Evolutionary conservation across 2,888 invertebrate genomes (phyloP), one percentile per base, ranked within the genome.

Genomic region (Ectemnius lituratus): DNA sequence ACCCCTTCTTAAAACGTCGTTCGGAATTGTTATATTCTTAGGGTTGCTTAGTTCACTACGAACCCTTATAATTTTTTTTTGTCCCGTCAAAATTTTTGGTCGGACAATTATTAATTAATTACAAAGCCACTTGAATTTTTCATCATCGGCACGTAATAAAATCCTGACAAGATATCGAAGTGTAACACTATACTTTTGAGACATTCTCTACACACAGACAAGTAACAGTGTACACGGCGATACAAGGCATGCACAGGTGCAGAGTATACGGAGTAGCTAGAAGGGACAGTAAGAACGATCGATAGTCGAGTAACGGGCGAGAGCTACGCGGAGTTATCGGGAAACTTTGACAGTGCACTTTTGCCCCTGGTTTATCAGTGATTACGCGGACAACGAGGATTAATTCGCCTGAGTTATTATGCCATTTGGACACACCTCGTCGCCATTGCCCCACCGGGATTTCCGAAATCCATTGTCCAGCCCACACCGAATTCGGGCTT

Each of bases 251-350:
- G 14, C 14, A 23, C 70, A 76, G 70, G 56, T 76, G 76, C 58
- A 28, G 46, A 16, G 62, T 73, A 57, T 47, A 49, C 59, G 49
- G 67, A 76, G 62, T 60, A 20, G 58, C 68, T 82, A 70, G 82
- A 82, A 76, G 76, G 37, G 37, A 37, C 37, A 37, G 37, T 72
- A 46, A 66, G 56, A 49, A 60, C 81, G 84, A 83, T 83, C 82
- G 84, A 83, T 83, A 83, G 65, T 64, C 73, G 77, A 75, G 71
- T 79, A 80, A 79, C 73, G 79, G 37, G 37, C 8, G 8, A 73
- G 75, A 73, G 75, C 62, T 59, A 76, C 58, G 72, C 65, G 59
- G 72, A 77, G 60, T 76, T 77, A 77, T 77, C 76, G 65, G 58
- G 52, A 62, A 70, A 77, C 77, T 78, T 76, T 70, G 76, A 63